phyloP scores from a whole-genome alignment of 2,888 invertebrate genomes.

The Ophion obscuratus region DNA sequence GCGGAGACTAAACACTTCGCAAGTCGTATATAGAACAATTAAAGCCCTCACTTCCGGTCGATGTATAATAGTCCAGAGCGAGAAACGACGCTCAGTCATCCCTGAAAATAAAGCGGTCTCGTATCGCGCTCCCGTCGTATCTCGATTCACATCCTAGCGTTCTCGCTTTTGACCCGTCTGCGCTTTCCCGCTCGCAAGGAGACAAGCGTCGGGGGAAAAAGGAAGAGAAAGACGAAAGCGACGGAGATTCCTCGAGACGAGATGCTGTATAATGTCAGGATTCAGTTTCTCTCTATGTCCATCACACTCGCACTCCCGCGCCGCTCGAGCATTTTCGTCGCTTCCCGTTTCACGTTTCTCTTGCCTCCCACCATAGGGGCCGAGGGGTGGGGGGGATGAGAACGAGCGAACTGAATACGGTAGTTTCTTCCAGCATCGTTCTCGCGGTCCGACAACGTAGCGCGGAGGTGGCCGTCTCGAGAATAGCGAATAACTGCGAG shows the following conservation, averaged over 20 bases:
- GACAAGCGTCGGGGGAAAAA: conserved; percentile 28
- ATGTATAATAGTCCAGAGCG: conserved; percentile 39
- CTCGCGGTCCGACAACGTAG: conserved; percentile 30
- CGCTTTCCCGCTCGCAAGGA: conserved; percentile 7
- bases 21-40: conserved; percentile 42
- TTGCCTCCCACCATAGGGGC: conserved; percentile 43
- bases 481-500: conserved; percentile 33
- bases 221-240: conserved; percentile 23
- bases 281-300: conserved; percentile 29
- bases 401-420: conserved; percentile 69
- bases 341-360: conserved; percentile 66
- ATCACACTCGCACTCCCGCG: conserved; percentile 13
- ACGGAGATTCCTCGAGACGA: conserved; percentile 12
- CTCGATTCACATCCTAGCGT: conserved; percentile 22
- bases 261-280: conserved; percentile 30
- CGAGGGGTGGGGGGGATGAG: conserved; percentile 17
- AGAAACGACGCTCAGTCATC: conserved; percentile 56
- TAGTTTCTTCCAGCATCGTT: conserved; percentile 55
- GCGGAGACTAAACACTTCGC: neutral
- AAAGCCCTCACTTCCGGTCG: conserved; percentile 61
- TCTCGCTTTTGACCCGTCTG: neutral
- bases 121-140: conserved; percentile 28
- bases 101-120: conserved; percentile 63
- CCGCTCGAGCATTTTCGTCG: conserved; percentile 50
- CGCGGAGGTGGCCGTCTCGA: conserved; percentile 41